Conservation (phyloP, 1,140 invertebrate species). For the Trachymyrmex cornetzi region DNA sequence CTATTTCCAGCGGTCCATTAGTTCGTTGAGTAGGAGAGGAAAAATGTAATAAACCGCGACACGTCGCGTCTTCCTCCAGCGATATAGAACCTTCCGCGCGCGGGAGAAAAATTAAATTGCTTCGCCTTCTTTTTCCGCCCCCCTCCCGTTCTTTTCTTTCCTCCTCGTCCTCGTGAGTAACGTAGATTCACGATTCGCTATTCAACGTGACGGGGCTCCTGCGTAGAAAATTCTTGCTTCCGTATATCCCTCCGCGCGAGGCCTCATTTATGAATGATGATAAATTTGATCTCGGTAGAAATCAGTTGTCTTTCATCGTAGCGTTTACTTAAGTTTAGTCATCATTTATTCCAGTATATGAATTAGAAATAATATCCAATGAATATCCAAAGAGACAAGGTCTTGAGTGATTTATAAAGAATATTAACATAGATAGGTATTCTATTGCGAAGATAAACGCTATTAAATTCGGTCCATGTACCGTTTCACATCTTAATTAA, state of each 20-base stretch:
- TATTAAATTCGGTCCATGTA: conserved; percentile 15
- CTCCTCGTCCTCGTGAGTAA: conserved; percentile 46
- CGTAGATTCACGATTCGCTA: conserved; percentile 56
- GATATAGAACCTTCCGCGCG: conserved; percentile 72
- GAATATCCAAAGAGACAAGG: background rate
- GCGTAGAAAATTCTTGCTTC: conserved; percentile 48
- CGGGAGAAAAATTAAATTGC: conserved; percentile 79
- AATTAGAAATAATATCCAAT: background rate
- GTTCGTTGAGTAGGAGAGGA: conserved; percentile 72
- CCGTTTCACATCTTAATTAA: conserved; percentile 52
- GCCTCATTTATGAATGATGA: conserved; percentile 43
- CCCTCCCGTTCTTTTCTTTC: conserved; percentile 33
- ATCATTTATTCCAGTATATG: background rate
- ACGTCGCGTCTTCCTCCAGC: conserved; percentile 72
- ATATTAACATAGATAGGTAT: background rate
- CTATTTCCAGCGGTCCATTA: conserved; percentile 81
- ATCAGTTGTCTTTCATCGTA: background rate
- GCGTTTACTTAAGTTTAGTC: background rate
- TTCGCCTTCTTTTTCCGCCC: conserved; percentile 60
- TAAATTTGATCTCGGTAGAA: conserved; percentile 26
- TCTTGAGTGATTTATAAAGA: background rate
- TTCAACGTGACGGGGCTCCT: conserved; percentile 33
- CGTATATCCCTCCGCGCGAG: conserved; percentile 27
- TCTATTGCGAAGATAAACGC: conserved; percentile 5
- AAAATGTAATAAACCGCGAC: conserved; percentile 84